Conservation (phyloP, 2,797 vertebrate species). For the Anas capensis region DNA sequence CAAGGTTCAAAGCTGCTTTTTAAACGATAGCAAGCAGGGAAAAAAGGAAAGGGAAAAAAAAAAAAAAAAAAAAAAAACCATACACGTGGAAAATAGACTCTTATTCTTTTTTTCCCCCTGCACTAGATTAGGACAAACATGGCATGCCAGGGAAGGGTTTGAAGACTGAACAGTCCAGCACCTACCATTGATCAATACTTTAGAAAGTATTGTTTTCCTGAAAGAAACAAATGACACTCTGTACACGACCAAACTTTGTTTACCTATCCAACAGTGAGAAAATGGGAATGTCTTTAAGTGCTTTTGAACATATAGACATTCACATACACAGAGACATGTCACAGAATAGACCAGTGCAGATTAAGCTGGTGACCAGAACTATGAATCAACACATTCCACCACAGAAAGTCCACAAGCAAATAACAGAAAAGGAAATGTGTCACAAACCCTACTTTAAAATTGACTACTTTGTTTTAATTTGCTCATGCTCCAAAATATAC, state of each 20-base stretch:
- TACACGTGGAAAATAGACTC: slow-evolving; percentile 44
- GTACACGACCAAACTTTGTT: slow-evolving; percentile 15
- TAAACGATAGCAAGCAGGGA: slow-evolving; percentile 55
- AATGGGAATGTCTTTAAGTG: slow-evolving; percentile 31
- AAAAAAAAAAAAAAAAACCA: too few relatives aligned
- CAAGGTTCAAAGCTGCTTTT: slow-evolving; percentile 73
- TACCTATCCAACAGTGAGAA: slow-evolving; percentile 34
- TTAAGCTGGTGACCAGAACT: slow-evolving; percentile 25
- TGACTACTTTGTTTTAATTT: slow-evolving; percentile 35
- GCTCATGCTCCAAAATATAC: slow-evolving; percentile 35
- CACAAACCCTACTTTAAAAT: slow-evolving; percentile 43
- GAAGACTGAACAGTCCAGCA: slow-evolving; percentile 25
- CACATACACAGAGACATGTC: neutral
- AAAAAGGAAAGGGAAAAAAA: neutral
- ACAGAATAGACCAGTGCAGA: neutral
- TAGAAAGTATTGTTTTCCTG: slow-evolving; percentile 28
- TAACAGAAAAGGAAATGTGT: slow-evolving; percentile 5
- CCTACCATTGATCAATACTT: slow-evolving; percentile 41
- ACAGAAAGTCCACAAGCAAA: slow-evolving; percentile 44
- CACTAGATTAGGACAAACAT: slow-evolving; percentile 55
- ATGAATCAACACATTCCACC: slow-evolving; percentile 36
- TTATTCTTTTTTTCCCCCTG: neutral
- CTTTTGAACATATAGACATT: neutral
- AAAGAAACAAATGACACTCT: slow-evolving; percentile 25
- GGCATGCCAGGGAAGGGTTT: slow-evolving; percentile 5